Conservation (phyloP, 2,113 vertebrate genomes). For the Engraulis encrasicolus region DNA sequence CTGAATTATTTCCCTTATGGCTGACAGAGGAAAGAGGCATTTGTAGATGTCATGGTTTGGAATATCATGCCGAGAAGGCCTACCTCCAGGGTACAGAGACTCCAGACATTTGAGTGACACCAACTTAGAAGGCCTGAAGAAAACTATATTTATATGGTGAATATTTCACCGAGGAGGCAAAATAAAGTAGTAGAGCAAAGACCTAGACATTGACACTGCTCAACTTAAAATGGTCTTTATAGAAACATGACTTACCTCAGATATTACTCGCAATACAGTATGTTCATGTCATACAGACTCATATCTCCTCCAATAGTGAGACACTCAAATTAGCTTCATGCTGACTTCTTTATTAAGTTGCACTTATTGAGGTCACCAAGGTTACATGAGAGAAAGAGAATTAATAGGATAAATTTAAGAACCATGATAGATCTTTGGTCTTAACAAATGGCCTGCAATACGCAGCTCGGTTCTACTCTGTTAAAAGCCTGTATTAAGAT, state of each 20-base stretch:
- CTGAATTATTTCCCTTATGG: no score
- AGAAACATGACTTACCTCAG: background rate
- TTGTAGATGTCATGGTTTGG: no score
- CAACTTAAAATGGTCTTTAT: background rate
- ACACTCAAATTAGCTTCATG: background rate
- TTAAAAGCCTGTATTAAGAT: background rate
- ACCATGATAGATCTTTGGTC: background rate
- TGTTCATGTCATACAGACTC: background rate
- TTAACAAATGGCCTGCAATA: background rate
- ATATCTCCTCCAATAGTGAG: background rate
- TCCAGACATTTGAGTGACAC: no score
- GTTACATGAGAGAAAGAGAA: background rate
- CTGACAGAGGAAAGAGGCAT: no score
- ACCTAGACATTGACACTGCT: background rate
- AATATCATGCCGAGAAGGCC: no score
- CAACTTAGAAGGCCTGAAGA: no score
- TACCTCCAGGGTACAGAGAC: no score
- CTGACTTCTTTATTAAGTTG: background rate
- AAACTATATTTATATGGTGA: background rate
- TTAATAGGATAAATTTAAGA: background rate
- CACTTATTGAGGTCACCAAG: background rate
- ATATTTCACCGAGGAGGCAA: background rate
- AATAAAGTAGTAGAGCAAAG: background rate
- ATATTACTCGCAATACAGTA: no score
- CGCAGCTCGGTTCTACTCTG: background rate